Evolutionary conservation across 2,888 invertebrate species (phyloP).

Genomic region (Monopis laevigella): DNA sequence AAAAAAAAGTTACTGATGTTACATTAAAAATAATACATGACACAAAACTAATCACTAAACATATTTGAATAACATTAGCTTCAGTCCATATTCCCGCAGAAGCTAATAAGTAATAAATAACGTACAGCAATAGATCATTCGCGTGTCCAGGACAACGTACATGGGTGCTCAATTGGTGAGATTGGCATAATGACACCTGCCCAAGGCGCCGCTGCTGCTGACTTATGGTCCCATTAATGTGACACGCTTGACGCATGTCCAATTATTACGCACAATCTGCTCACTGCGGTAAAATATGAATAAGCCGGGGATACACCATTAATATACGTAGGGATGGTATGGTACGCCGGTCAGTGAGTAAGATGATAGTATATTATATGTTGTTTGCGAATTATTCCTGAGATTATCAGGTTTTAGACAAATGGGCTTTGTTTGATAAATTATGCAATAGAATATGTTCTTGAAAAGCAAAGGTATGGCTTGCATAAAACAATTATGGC

Average conservation of each 20-base stretch:
- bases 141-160: slow-evolving; percentile 24
- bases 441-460: too few species aligned
- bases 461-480: too few species aligned
- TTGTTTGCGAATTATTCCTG: too few species aligned
- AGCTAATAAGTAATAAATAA: slow-evolving; percentile 1
- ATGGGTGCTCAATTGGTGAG: slow-evolving; percentile 45
- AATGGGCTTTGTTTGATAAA: too few species aligned
- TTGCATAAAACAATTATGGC: too few species aligned
- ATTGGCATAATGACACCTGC: slow-evolving; percentile 59
- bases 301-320: slow-evolving; percentile 41
- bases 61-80: too few species aligned
- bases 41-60: too few species aligned
- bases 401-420: too few species aligned
- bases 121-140: slow-evolving; percentile 36
- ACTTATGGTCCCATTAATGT: slow-evolving; percentile 58
- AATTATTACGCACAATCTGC: slow-evolving; percentile 61
- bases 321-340: slow-evolving; percentile 42
- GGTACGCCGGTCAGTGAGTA: too few species aligned
- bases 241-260: slow-evolving; percentile 61
- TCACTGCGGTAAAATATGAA: slow-evolving; percentile 57
- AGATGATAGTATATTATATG: too few species aligned
- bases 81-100: background rate
- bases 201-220: slow-evolving; percentile 37
- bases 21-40: too few species aligned
- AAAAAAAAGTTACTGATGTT: too few species aligned